phyloP scores from a whole-genome alignment of 2,888 invertebrate species.

The Pristionchus mayeri region DNA sequence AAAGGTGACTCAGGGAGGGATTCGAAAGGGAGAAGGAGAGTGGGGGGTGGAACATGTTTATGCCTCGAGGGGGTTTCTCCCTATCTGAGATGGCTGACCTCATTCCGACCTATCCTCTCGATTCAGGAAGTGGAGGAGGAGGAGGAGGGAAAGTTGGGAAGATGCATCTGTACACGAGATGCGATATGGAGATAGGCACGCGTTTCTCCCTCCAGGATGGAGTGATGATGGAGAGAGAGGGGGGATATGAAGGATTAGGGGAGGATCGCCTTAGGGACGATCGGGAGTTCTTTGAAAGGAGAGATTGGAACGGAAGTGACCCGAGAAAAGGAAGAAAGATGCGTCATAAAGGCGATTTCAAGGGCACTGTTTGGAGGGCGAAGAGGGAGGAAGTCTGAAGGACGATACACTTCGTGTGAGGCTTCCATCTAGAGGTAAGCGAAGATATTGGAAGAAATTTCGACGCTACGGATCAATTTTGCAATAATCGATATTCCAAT shows the following conservation, averaged over 20 bases:
- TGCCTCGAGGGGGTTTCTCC: slow-evolving; percentile 1
- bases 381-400: not conserved
- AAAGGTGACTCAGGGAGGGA: slow-evolving; percentile 15
- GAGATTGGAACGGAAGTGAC: not conserved
- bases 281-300: not conserved
- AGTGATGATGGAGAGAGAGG: not conserved
- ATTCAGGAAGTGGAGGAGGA: not conserved
- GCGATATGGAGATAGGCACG: slow-evolving; percentile 4
- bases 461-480: no score
- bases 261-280: slow-evolving; percentile 24
- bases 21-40: slow-evolving; percentile 23
- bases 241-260: not conserved
- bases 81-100: no score
- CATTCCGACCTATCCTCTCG: not conserved
- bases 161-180: slow-evolving; percentile 16
- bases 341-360: not conserved
- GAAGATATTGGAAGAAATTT: not conserved
- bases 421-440: not conserved
- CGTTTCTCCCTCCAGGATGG: not conserved
- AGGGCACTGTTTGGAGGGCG: not conserved
- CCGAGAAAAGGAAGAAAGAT: slow-evolving; percentile 10
- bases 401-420: not conserved
- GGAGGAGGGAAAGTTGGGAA: slow-evolving; percentile 6
- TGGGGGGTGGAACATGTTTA: slow-evolving; percentile 34
- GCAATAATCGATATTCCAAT: not conserved